Conservation (phyloP, 2,888 invertebrate species). For the Dioctria rufipes region DNA sequence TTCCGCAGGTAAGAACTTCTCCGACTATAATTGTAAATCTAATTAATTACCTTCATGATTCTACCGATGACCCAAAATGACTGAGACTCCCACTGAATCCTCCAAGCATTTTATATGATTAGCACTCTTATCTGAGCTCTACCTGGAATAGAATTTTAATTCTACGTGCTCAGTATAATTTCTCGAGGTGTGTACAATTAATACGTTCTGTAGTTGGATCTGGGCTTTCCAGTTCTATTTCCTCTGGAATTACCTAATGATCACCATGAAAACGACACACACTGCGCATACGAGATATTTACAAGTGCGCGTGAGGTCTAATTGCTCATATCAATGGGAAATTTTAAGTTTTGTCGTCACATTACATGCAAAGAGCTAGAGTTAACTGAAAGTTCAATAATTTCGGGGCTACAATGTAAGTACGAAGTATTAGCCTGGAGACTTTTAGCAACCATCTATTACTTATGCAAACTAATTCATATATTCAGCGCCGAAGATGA, state of each 20-base stretch:
- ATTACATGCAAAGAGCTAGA: background rate
- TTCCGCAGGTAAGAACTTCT: background rate
- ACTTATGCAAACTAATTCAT: background rate
- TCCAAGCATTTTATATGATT: slow-evolving; percentile 35
- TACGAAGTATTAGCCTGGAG: background rate
- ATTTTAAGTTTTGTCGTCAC: background rate
- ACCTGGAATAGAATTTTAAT: background rate
- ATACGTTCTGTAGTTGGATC: background rate
- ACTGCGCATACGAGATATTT: background rate
- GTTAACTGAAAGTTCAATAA: no score
- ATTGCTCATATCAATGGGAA: slow-evolving; percentile 22
- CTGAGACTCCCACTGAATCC: slow-evolving; percentile 5
- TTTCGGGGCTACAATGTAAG: background rate
- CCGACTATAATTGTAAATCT: background rate
- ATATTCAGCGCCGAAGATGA: background rate
- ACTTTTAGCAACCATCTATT: no score
- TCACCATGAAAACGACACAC: background rate
- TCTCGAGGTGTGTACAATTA: slow-evolving; percentile 21
- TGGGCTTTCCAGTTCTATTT: slow-evolving; percentile 40
- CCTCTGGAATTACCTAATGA: slow-evolving; percentile 41
- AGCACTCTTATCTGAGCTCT: background rate
- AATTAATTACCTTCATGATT: slow-evolving; percentile 36
- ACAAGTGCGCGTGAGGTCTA: background rate
- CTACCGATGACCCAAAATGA: slow-evolving; percentile 21
- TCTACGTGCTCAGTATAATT: slow-evolving; percentile 1